These are phyloP conservation scores for Homarus americanus DNA, from an alignment of 1,140 invertebrate genomes.

Conservation along the genomic window DNA sequence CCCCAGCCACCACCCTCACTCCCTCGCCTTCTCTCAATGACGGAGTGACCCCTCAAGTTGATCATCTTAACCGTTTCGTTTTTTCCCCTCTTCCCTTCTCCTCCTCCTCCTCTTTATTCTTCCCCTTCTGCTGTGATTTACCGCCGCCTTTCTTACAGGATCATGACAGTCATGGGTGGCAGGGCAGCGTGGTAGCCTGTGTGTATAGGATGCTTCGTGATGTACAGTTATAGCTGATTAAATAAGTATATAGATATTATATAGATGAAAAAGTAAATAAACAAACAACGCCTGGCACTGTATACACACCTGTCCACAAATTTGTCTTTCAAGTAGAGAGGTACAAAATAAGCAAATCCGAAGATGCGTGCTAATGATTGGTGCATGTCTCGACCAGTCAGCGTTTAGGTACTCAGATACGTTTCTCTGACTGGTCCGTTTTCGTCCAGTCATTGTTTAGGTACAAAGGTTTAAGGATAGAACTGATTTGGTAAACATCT, in stretches of 20 bases:
- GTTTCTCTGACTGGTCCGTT: conserved; percentile 54
- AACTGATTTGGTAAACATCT: conserved; percentile 10
- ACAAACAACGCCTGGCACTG: conserved; percentile 60
- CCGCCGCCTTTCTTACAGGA: background rate
- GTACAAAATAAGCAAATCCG: conserved; percentile 33
- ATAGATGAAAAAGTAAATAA: conserved; percentile 1
- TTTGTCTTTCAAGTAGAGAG: conserved; percentile 45
- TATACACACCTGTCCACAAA: conserved; percentile 36
- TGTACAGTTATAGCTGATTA: conserved; percentile 65
- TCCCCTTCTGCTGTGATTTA: too few species aligned
- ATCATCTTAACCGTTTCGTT: background rate
- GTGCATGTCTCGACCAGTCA: conserved; percentile 39
- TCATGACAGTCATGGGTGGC: background rate
- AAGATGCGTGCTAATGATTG: conserved; percentile 47
- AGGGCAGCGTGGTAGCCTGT: conserved; percentile 44
- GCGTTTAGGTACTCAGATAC: conserved; percentile 24
- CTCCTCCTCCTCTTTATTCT: background rate
- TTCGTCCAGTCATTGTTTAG: conserved; percentile 56
- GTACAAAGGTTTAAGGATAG: conserved; percentile 38
- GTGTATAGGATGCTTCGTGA: conserved; percentile 60
- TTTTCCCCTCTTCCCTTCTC: conserved; percentile 8
- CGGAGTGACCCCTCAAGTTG: background rate
- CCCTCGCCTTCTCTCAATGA: background rate
- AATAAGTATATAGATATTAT: conserved; percentile 44
- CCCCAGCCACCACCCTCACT: background rate